Evolutionary conservation across 2,797 vertebrate species (phyloP).

Genomic region (Neosilurus mollespiculum): DNA sequence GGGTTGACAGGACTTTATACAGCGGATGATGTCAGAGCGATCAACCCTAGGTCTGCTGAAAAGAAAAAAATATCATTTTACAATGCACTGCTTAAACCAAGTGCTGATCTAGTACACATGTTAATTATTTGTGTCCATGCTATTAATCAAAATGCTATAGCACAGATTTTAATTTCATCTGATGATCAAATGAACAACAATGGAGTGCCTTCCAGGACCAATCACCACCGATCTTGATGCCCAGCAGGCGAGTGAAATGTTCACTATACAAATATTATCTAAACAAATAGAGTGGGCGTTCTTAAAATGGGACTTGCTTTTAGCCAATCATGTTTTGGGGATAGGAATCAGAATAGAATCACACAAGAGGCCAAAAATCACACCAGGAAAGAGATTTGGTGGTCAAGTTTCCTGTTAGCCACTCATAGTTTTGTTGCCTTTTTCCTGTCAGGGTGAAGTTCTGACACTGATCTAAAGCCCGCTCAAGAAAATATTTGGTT

Average conservation of each 20-base stretch:
- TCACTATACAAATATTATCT: slow-evolving; percentile 66
- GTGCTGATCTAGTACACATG: slow-evolving; percentile 26
- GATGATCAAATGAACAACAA: slow-evolving; percentile 59
- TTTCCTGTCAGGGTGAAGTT: slow-evolving; percentile 68
- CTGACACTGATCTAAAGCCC: slow-evolving; percentile 73
- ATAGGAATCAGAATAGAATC: slow-evolving; percentile 64
- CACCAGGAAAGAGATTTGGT: slow-evolving; percentile 57
- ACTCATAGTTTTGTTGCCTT: slow-evolving; percentile 64
- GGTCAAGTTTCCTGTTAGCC: slow-evolving; percentile 61
- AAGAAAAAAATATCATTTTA: not conserved
- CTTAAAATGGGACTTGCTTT: slow-evolving; percentile 62
- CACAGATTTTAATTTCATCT: slow-evolving; percentile 34
- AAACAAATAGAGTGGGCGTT: slow-evolving; percentile 59
- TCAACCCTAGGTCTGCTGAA: slow-evolving; percentile 73
- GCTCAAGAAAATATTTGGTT: slow-evolving; percentile 77
- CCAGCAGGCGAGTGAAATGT: slow-evolving; percentile 60
- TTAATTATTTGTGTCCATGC: slow-evolving; percentile 14
- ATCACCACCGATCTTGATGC: slow-evolving; percentile 61
- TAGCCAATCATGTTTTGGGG: slow-evolving; percentile 66
- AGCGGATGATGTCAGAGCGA: slow-evolving; percentile 85
- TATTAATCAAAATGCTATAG: slow-evolving; percentile 1
- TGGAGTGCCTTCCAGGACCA: slow-evolving; percentile 56
- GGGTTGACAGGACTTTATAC: slow-evolving; percentile 87
- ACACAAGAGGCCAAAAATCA: slow-evolving; percentile 62
- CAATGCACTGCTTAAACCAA: slow-evolving; percentile 13